phyloP scores from a whole-genome alignment of 1,140 invertebrate genomes.

The Drosophila repleta region DNA sequence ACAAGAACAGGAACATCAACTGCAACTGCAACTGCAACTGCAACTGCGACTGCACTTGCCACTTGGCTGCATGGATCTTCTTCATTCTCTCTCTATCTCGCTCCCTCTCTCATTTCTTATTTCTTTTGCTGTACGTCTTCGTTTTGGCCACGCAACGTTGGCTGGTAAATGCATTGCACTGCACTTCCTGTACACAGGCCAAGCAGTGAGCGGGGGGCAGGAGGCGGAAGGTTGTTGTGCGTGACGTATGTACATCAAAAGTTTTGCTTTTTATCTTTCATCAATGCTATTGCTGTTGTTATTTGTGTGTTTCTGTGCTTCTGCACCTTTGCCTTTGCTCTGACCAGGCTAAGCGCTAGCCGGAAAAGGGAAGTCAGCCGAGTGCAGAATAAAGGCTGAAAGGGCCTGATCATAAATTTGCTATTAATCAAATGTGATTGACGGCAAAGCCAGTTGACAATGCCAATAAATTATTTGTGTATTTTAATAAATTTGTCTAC shows the following conservation, averaged over 20 bases:
- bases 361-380: conserved; percentile 18
- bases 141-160: conserved; percentile 46
- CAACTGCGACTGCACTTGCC: conserved; percentile 62
- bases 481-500: no score
- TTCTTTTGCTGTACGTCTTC: not conserved
- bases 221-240: conserved; percentile 20
- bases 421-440: not conserved
- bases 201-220: no score
- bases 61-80: conserved; percentile 36
- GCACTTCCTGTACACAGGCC: conserved; percentile 64
- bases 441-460: not conserved
- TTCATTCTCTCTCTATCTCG: conserved; percentile 1
- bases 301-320: conserved; percentile 57
- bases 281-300: conserved; percentile 43
- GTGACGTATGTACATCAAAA: conserved; percentile 75
- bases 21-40: conserved; percentile 33
- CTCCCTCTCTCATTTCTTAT: not conserved
- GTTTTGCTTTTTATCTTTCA: conserved; percentile 79
- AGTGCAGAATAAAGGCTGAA: not conserved
- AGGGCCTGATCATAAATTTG: not conserved
- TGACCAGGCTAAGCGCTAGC: conserved; percentile 8
- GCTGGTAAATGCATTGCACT: conserved; percentile 60
- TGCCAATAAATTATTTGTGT: no score
- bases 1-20: conserved; percentile 10
- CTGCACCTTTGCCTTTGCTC: conserved; percentile 66